Conservation (phyloP, 2,113 vertebrate genomes). For the Seriola rivoliana region DNA sequence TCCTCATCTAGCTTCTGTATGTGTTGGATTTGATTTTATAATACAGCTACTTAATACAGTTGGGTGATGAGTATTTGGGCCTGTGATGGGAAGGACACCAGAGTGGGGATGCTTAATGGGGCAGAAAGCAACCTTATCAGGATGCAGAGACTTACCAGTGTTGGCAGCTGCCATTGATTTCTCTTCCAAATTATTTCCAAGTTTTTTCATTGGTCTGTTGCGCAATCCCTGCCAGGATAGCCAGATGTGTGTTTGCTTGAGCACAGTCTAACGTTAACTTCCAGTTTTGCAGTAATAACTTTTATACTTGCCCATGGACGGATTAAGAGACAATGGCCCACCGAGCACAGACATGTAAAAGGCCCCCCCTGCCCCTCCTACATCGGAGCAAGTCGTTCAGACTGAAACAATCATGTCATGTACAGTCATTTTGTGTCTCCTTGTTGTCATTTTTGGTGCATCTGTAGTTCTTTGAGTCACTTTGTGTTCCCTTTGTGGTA, state of each 20-base stretch:
- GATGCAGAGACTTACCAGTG: slow-evolving; percentile 42
- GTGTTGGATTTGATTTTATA: slow-evolving; percentile 25
- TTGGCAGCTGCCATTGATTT: slow-evolving; percentile 67
- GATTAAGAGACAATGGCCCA: not conserved
- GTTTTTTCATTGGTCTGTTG: slow-evolving; percentile 46
- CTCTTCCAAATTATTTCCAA: slow-evolving; percentile 55
- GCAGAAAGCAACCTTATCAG: slow-evolving; percentile 63
- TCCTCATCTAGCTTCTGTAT: not conserved
- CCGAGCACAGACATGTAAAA: not conserved
- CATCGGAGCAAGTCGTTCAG: not conserved
- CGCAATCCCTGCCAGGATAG: slow-evolving; percentile 27
- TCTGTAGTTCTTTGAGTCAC: not conserved
- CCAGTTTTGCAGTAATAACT: slow-evolving; percentile 28
- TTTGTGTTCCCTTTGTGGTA: not conserved
- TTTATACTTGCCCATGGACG: slow-evolving; percentile 4
- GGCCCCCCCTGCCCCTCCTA: not conserved
- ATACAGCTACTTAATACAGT: slow-evolving; percentile 40
- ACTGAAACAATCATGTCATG: not conserved
- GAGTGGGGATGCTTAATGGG: slow-evolving; percentile 65
- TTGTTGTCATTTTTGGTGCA: not conserved
- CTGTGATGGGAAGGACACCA: slow-evolving; percentile 50
- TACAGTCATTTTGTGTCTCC: too few relatives aligned
- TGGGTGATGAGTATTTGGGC: slow-evolving; percentile 56
- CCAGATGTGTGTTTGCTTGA: slow-evolving; percentile 47
- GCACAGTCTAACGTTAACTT: slow-evolving; percentile 17